Percentiles rank a stretch among this genome's conserved stretches.
phyloP scores from a whole-genome alignment of 2,113 vertebrate species.

The Benitochromis conjunctus region DNA sequence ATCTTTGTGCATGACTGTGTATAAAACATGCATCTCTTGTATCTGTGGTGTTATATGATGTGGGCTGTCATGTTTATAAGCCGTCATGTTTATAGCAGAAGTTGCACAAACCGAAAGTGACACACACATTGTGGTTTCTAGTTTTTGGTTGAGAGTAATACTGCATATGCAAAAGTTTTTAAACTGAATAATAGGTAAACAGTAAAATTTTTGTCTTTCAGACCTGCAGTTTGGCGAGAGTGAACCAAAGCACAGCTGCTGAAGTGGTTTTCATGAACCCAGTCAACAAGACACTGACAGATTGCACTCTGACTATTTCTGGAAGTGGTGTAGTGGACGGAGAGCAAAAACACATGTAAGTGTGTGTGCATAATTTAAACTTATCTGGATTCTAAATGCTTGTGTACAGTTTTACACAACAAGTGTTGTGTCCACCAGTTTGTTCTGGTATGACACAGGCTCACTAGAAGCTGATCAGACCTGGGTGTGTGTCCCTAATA shows the following conservation, averaged over 20 bases:
- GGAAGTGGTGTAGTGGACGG: slow-evolving; percentile 73
- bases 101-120: not conserved
- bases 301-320: slow-evolving; percentile 67
- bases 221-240: not conserved
- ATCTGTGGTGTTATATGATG: not conserved
- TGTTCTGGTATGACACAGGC: not conserved
- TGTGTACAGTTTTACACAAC: not conserved
- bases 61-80: not conserved
- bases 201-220: not conserved
- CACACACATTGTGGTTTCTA: not conserved
- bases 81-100: not conserved
- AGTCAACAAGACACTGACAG: slow-evolving; percentile 39
- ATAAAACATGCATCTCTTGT: not conserved
- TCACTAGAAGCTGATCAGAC: not conserved
- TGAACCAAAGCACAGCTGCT: slow-evolving; percentile 13
- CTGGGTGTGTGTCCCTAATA: not conserved
- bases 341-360: not conserved
- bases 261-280: slow-evolving; percentile 75
- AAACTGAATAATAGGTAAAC: not conserved
- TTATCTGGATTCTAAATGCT: not conserved
- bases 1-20: not conserved
- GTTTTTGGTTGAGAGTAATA: not conserved
- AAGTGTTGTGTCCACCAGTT: not conserved
- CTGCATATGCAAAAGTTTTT: not conserved
- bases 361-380: not conserved